Percentiles rank a stretch among this genome's conserved stretches.
Evolutionary conservation across 2,797 vertebrate species (phyloP).

Genomic region (Enteromius argenteus): DNA sequence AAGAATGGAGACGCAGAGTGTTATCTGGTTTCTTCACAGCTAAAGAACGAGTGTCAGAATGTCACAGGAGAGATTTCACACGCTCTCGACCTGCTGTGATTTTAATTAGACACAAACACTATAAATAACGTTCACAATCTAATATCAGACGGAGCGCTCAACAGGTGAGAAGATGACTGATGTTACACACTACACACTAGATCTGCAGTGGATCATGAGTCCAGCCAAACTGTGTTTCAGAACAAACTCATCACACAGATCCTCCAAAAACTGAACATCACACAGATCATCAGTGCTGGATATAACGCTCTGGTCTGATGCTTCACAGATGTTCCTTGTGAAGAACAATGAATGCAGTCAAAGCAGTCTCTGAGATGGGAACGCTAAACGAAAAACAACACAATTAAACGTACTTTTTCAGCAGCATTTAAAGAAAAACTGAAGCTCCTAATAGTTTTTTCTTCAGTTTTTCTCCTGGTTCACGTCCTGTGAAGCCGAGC

Average conservation of each 20-base stretch:
- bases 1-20: neutral
- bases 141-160: neutral
- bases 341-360: neutral
- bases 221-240: too few species aligned
- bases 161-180: neutral
- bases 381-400: neutral
- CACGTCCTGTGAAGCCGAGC: neutral
- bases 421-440: neutral
- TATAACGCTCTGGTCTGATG: too few species aligned
- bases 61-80: neutral
- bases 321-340: neutral
- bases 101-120: conserved; percentile 1
- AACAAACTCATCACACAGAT: too few species aligned
- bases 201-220: neutral
- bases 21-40: neutral
- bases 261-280: too few species aligned
- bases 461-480: too few species aligned
- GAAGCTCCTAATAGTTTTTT: too few species aligned
- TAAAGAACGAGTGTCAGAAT: neutral
- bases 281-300: too few species aligned
- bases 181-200: too few species aligned
- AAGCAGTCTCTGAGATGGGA: neutral
- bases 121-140: neutral
- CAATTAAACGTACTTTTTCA: neutral
- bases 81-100: neutral